phyloP scores from a whole-genome alignment of 2,113 vertebrate species.

The Muntiacus reevesi region DNA sequence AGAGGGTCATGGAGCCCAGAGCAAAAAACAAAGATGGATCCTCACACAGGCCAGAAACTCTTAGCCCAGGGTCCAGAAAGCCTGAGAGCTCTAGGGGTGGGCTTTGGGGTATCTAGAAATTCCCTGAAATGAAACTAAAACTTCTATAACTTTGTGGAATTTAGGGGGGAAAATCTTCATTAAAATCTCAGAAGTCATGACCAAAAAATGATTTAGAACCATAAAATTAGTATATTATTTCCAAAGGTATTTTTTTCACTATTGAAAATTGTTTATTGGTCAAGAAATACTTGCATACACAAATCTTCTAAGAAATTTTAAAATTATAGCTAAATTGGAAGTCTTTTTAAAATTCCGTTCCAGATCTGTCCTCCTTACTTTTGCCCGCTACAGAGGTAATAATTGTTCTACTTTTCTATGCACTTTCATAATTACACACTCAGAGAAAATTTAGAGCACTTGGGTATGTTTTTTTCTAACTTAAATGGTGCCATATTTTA shows the following conservation, averaged over 20 bases:
- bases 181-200: not conserved
- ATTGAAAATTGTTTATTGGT: not conserved
- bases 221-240: not conserved
- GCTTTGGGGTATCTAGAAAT: not conserved
- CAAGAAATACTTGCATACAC: not conserved
- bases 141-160: not conserved
- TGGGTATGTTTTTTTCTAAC: not conserved
- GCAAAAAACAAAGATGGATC: not conserved
- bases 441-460: not conserved
- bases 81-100: not conserved
- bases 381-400: not conserved
- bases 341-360: not conserved
- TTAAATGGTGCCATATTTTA: not conserved
- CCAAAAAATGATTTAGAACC: not conserved
- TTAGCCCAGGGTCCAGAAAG: not conserved
- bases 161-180: not conserved
- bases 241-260: not conserved
- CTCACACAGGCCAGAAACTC: not conserved
- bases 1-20: slow-evolving; percentile 40
- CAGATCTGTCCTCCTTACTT: not conserved
- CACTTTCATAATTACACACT: not conserved
- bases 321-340: not conserved
- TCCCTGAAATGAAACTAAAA: not conserved
- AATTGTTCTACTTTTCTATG: not conserved
- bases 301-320: not conserved